A percentile compares a stretch with the other conserved stretches of the same genome.
phyloP scores from a whole-genome alignment of 2,797 vertebrate genomes.

The Coreius guichenoti region DNA sequence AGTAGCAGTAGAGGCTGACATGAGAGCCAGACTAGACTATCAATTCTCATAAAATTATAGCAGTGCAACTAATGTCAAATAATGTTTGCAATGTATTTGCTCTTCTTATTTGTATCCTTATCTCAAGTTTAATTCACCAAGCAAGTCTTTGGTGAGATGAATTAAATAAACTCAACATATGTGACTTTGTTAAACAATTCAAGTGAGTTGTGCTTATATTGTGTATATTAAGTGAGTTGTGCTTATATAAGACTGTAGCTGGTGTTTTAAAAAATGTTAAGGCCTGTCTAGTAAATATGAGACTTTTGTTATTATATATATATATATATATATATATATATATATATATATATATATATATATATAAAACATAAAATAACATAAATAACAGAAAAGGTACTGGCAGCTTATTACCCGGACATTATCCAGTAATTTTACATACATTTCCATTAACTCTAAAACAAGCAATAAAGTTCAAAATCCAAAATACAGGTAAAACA shows the following conservation, averaged over 20 bases:
- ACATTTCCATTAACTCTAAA: too few relatives aligned
- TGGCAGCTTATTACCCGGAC: too few relatives aligned
- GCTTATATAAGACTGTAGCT: background rate
- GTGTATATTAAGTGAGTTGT: too few relatives aligned
- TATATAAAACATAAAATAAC: too few relatives aligned
- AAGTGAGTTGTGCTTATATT: background rate
- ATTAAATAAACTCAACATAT: background rate
- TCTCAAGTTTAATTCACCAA: background rate
- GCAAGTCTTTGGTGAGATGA: background rate
- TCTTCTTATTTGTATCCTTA: background rate
- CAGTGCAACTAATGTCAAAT: background rate
- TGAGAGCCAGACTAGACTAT: background rate
- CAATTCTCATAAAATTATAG: background rate
- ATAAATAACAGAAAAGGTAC: too few relatives aligned
- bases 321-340: too few relatives aligned
- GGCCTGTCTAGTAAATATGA: too few relatives aligned
- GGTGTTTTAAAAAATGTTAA: background rate
- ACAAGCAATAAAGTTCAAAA: too few relatives aligned
- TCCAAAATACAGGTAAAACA: too few relatives aligned
- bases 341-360: too few relatives aligned
- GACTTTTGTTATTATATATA: too few relatives aligned
- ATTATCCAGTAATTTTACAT: too few relatives aligned
- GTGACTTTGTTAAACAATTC: background rate
- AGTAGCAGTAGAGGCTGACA: conserved; percentile 6
- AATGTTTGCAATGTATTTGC: background rate